These are phyloP conservation scores for Channa striata DNA, from an alignment of 2,797 vertebrate species.

Conservation along the genomic window DNA sequence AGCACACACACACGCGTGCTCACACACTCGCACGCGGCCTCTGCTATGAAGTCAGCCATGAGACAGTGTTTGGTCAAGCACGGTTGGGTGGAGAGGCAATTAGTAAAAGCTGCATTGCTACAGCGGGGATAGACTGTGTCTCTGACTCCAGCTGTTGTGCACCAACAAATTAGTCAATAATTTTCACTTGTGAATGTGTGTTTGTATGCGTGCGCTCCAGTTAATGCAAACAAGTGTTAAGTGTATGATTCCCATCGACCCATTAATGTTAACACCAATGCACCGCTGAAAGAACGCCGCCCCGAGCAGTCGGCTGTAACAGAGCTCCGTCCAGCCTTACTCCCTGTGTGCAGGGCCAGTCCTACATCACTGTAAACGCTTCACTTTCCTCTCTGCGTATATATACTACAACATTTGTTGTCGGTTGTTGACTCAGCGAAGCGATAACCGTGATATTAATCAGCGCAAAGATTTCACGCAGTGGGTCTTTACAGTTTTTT, in stretches of 20 bases:
- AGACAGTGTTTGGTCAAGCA: conserved; percentile 75
- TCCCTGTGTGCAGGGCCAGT: not conserved
- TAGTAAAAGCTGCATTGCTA: conserved; percentile 52
- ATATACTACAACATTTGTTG: too few relatives aligned
- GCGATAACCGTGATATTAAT: too few relatives aligned
- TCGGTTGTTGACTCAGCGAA: too few relatives aligned
- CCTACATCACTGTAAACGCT: not conserved
- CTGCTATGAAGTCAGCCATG: conserved; percentile 76
- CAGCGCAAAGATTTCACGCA: too few relatives aligned
- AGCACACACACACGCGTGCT: conserved; percentile 2
- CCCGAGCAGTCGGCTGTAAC: not conserved
- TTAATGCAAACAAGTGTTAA: conserved; percentile 68
- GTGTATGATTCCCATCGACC: conserved; percentile 40
- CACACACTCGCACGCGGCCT: conserved; percentile 10
- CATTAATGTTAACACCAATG: conserved; percentile 41
- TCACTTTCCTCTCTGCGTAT: too few relatives aligned
- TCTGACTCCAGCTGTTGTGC: conserved; percentile 69
- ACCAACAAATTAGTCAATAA: conserved; percentile 60
- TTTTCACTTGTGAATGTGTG: conserved; percentile 45
- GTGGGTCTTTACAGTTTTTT: too few relatives aligned
- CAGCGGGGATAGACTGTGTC: conserved; percentile 37
- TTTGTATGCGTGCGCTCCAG: conserved; percentile 40
- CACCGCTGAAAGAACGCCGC: conserved; percentile 41
- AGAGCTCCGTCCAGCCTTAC: not conserved
- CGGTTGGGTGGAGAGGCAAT: conserved; percentile 75